Percentiles rank a stretch among this genome's conserved stretches.
Conservation (phyloP, 2,113 vertebrate genomes). For the Psilopogon haemacephalus region DNA sequence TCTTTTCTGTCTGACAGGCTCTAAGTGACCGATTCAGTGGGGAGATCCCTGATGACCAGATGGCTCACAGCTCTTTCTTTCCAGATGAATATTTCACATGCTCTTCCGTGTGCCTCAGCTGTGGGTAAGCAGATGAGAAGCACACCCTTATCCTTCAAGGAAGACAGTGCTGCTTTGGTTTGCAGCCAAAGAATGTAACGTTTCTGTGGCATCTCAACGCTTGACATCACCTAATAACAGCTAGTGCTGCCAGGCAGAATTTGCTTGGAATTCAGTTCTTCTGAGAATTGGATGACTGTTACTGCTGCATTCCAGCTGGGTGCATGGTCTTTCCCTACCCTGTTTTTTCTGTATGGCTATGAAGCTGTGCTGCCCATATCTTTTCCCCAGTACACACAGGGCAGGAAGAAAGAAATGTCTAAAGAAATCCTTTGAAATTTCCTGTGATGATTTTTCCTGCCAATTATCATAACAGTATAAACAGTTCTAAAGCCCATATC, state of each 20-base stretch:
- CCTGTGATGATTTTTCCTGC: neutral
- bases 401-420: neutral
- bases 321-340: neutral
- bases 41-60: slow-evolving; percentile 92
- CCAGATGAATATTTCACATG: slow-evolving; percentile 99
- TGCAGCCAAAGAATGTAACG: neutral
- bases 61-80: slow-evolving; percentile 95
- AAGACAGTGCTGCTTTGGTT: neutral
- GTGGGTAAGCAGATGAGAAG: slow-evolving; percentile 84
- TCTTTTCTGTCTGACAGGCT: slow-evolving; percentile 76
- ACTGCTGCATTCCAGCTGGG: neutral
- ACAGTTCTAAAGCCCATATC: neutral
- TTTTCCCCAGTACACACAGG: neutral
- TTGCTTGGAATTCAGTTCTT: neutral
- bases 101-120: slow-evolving; percentile 93
- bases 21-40: slow-evolving; percentile 95
- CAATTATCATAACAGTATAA: neutral
- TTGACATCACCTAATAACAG: neutral
- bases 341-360: neutral
- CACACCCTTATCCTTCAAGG: neutral
- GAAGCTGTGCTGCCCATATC: neutral
- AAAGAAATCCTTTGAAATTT: neutral
- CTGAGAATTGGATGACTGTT: neutral
- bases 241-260: neutral
- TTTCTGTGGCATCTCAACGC: neutral